Conservation (phyloP, 2,113 vertebrate species). For the Egretta garzetta region DNA sequence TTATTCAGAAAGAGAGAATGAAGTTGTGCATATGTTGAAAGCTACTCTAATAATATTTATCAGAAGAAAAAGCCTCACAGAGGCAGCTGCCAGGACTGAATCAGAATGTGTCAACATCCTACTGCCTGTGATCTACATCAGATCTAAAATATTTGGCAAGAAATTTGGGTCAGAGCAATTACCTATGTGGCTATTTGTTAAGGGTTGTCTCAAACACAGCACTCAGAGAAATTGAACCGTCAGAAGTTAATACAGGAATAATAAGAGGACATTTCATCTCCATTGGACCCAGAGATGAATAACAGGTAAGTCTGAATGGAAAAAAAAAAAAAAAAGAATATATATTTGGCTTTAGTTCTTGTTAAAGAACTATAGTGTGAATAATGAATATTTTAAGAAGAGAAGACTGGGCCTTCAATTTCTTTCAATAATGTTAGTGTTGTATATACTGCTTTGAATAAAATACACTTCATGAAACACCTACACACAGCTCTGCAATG, state of each 20-base stretch:
- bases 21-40: not conserved
- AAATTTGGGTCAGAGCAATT: constrained; percentile 77
- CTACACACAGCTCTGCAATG: constrained; percentile 69
- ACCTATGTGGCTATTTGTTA: constrained; percentile 71
- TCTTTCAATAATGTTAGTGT: constrained; percentile 79
- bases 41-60: constrained; percentile 55
- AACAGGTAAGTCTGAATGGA: constrained; percentile 63
- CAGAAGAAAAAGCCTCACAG: not conserved
- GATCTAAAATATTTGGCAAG: constrained; percentile 72
- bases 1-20: not conserved
- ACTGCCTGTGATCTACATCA: constrained; percentile 49
- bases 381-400: constrained; percentile 78
- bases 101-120: constrained; percentile 41
- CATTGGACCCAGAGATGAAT: constrained; percentile 76
- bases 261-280: constrained; percentile 76
- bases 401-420: constrained; percentile 75
- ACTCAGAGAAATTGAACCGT: constrained; percentile 81
- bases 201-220: constrained; percentile 71
- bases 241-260: constrained; percentile 77
- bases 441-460: constrained; percentile 76
- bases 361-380: constrained; percentile 76
- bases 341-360: constrained; percentile 71
- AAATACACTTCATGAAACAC: constrained; percentile 78
- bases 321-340: constrained; percentile 71
- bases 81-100: constrained; percentile 33